A percentile compares a stretch with the other conserved stretches of the same genome.
phyloP scores from a whole-genome alignment of 2,797 vertebrate genomes.

The Lerista edwardsae region DNA sequence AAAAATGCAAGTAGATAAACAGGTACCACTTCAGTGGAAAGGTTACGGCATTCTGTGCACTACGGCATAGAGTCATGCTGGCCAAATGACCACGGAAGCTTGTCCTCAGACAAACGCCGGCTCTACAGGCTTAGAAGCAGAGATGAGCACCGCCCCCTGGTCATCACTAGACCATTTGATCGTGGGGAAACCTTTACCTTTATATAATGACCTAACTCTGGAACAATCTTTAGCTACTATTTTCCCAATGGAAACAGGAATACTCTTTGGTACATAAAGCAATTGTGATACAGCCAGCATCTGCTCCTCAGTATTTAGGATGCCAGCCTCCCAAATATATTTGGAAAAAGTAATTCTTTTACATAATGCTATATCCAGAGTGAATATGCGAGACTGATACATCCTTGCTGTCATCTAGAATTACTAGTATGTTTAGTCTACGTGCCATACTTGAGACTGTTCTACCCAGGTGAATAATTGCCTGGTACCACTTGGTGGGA shows the following conservation, averaged over 20 bases:
- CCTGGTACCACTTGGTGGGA: background rate
- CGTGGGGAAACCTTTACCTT: too few relatives aligned
- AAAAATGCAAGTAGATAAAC: too few relatives aligned
- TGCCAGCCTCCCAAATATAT: background rate
- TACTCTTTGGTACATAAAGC: background rate
- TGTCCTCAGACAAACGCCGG: too few relatives aligned
- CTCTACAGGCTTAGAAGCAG: too few relatives aligned
- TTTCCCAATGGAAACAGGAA: background rate
- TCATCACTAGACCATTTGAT: too few relatives aligned
- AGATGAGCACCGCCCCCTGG: too few relatives aligned
- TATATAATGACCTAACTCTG: background rate
- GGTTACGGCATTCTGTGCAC: too few relatives aligned
- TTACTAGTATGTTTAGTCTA: background rate
- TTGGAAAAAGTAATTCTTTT: too few relatives aligned
- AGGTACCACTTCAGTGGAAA: too few relatives aligned
- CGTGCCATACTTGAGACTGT: background rate
- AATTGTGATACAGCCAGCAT: background rate
- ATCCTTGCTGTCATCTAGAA: background rate
- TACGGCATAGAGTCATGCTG: too few relatives aligned
- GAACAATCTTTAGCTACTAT: background rate
- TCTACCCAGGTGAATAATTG: constrained; percentile 3
- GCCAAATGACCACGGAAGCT: too few relatives aligned
- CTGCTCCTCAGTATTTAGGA: background rate
- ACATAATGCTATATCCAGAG: background rate
- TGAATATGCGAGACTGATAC: background rate